Conservation (phyloP, 2,797 vertebrate species). For the Rhabdophis nuchalis region DNA sequence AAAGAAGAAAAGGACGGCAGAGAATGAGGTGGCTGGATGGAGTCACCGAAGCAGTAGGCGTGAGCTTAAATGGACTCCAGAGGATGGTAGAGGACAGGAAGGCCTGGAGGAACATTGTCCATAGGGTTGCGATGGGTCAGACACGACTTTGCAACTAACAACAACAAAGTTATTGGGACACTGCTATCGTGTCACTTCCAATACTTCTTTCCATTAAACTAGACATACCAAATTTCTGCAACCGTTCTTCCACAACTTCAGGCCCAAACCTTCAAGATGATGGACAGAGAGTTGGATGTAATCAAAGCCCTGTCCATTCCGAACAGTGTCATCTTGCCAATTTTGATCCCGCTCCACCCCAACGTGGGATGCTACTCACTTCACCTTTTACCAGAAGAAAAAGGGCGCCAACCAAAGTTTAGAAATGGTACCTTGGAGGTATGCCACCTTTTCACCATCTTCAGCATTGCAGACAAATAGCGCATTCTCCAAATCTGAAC, state of each 20-base stretch:
- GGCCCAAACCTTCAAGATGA: neutral
- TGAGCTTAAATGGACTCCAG: too few relatives aligned
- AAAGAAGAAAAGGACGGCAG: too few relatives aligned
- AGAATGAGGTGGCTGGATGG: too few relatives aligned
- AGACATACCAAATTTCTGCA: neutral
- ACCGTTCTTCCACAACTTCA: neutral
- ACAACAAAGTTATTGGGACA: neutral
- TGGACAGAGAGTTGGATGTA: neutral
- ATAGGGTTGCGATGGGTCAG: too few relatives aligned
- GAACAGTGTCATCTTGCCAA: neutral
- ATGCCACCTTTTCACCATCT: constrained; percentile 47
- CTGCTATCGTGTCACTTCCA: neutral
- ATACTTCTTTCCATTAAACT: neutral
- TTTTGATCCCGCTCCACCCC: neutral
- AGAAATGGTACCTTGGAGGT: constrained; percentile 61
- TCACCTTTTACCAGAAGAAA: neutral
- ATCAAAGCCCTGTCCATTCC: neutral
- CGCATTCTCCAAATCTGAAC: constrained; percentile 65
- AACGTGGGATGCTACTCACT: neutral
- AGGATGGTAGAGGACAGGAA: too few relatives aligned
- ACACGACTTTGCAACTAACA: too few relatives aligned
- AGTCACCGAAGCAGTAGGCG: too few relatives aligned
- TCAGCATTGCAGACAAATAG: constrained; percentile 59
- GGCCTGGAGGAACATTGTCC: too few relatives aligned
- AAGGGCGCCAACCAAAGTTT: neutral